phyloP scores from a whole-genome alignment of 2,797 vertebrate genomes.

The Pseudotriccus pelzelni region DNA sequence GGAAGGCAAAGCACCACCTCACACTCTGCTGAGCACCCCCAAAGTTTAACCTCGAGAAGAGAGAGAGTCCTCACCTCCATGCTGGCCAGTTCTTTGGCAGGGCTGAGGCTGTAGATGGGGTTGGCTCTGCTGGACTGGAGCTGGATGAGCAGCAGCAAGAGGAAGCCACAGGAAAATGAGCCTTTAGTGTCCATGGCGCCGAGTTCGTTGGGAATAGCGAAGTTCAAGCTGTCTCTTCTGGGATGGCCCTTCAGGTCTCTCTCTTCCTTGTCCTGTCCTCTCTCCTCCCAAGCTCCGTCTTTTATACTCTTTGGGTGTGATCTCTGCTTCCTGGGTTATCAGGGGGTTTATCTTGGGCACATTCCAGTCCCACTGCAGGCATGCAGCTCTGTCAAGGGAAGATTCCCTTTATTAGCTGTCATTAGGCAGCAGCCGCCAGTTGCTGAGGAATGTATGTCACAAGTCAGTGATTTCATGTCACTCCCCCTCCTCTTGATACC shows the following conservation, averaged over 20 bases:
- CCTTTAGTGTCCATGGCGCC: conserved; percentile 74
- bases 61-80: conserved; percentile 81
- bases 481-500: conserved; percentile 63
- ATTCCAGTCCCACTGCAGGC: conserved; percentile 80
- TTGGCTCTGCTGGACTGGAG: conserved; percentile 64
- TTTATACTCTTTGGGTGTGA: conserved; percentile 68
- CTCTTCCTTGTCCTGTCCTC: neutral
- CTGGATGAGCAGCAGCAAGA: conserved; percentile 79
- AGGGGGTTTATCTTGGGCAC: conserved; percentile 77
- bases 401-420: conserved; percentile 84
- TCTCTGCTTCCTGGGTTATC: conserved; percentile 72
- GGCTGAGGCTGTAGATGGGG: conserved; percentile 69
- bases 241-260: conserved; percentile 12
- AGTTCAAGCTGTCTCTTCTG: neutral
- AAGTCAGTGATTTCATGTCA: conserved; percentile 76
- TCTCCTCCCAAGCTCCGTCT: neutral
- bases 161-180: conserved; percentile 70
- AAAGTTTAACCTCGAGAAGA: conserved; percentile 9
- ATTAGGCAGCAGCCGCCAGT: conserved; percentile 71
- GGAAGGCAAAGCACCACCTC: neutral
- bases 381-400: conserved; percentile 77
- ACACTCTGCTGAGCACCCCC: neutral
- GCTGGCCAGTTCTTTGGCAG: conserved; percentile 74
- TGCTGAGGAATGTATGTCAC: conserved; percentile 73
- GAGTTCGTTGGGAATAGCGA: neutral